Evolutionary conservation across 1,140 invertebrate species (phyloP).

Genomic region (Ectropis grisescens): DNA sequence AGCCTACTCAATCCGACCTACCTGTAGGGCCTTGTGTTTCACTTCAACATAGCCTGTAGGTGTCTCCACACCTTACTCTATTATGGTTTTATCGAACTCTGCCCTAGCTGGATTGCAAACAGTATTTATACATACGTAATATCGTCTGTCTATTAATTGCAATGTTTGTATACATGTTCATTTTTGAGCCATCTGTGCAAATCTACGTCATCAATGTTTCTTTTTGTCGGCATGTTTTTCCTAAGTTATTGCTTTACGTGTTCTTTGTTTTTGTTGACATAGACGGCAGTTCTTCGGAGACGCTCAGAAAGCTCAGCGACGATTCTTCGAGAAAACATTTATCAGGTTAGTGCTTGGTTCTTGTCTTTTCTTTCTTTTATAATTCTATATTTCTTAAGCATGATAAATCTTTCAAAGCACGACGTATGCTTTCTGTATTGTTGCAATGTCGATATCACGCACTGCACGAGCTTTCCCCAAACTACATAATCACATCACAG

Average conservation of each 20-base stretch:
- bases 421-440: slow-evolving; percentile 18
- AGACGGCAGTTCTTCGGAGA: slow-evolving; percentile 63
- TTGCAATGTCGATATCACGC: neutral
- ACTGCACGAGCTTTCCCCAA: slow-evolving; percentile 11
- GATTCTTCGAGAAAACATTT: slow-evolving; percentile 68
- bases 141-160: slow-evolving; percentile 7
- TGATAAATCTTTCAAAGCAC: too few relatives aligned
- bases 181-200: slow-evolving; percentile 11
- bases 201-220: slow-evolving; percentile 8
- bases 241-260: slow-evolving; percentile 60
- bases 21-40: slow-evolving; percentile 11
- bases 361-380: too few relatives aligned
- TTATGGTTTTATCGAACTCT: slow-evolving; percentile 23
- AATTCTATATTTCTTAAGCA: too few relatives aligned
- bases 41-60: too few relatives aligned
- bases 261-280: slow-evolving; percentile 62
- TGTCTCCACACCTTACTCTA: slow-evolving; percentile 10
- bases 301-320: slow-evolving; percentile 61
- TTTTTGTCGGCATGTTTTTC: slow-evolving; percentile 48
- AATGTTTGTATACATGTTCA: slow-evolving; percentile 7
- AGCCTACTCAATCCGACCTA: slow-evolving; percentile 17
- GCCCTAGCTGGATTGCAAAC: slow-evolving; percentile 20
- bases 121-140: slow-evolving; percentile 16
- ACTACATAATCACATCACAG: slow-evolving; percentile 10
- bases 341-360: slow-evolving; percentile 56